Conservation (phyloP, 2,888 invertebrate species). For the Sceliomorpha sp. region DNA sequence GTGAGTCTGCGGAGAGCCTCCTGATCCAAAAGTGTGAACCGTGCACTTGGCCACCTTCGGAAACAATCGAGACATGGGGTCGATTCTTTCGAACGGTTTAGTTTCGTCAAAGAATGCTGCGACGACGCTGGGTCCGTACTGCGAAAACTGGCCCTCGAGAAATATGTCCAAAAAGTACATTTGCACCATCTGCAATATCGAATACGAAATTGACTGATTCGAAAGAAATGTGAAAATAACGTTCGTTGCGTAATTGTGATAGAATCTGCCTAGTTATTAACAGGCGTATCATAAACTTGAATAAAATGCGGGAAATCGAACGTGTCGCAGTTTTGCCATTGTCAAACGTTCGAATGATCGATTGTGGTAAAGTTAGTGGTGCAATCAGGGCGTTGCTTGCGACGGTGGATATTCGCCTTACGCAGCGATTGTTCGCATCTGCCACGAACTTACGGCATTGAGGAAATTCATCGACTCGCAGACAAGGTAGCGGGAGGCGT, state of each 20-base stretch:
- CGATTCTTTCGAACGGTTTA: conserved; percentile 81
- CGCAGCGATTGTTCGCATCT: conserved; percentile 40
- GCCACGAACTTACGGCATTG: conserved; percentile 84
- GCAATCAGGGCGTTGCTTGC: conserved; percentile 31
- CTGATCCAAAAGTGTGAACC: conserved; percentile 83
- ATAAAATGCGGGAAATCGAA: conserved; percentile 7
- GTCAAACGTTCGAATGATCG: conserved; percentile 19
- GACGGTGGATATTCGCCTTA: conserved; percentile 21
- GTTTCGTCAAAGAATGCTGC: conserved; percentile 80
- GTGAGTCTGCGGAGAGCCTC: conserved; percentile 82
- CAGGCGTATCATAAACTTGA: no score
- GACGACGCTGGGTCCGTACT: conserved; percentile 83
- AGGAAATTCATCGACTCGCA: conserved; percentile 88
- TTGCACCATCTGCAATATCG: conserved; percentile 83
- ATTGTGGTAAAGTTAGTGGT: conserved; percentile 24
- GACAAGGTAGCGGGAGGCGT: conserved; percentile 85
- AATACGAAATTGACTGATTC: not conserved
- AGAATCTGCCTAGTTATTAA: no score
- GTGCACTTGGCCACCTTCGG: conserved; percentile 87
- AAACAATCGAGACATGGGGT: conserved; percentile 86
- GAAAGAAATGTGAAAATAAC: no score
- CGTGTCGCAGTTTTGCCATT: conserved; percentile 1
- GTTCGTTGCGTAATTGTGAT: no score
- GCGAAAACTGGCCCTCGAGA: conserved; percentile 83
- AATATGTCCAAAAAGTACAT: conserved; percentile 86